Evolutionary conservation across 2,797 vertebrate genomes (phyloP).

Genomic region (Gymnoscopelus braueri): DNA sequence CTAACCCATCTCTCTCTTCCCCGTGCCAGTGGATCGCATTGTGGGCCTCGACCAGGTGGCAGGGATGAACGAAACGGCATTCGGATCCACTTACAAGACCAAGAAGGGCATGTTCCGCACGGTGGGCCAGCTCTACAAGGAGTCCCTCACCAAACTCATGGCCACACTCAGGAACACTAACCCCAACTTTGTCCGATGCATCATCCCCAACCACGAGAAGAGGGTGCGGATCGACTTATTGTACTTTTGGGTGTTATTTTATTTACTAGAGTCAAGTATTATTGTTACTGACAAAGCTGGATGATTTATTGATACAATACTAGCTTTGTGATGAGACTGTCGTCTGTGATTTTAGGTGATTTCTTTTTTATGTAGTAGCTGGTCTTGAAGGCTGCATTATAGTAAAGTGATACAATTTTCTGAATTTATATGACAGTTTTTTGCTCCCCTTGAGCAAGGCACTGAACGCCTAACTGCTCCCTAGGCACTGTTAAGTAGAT

Average conservation of each 20-base stretch:
- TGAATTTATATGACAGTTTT: no score
- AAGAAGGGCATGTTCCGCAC: constrained; percentile 99
- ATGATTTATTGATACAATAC: no score
- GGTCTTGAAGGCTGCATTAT: no score
- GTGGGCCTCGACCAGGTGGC: constrained; percentile 98
- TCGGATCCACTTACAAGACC: constrained; percentile 95
- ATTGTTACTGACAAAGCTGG: no score
- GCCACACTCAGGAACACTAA: constrained; percentile 97
- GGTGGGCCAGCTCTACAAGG: constrained; percentile 97
- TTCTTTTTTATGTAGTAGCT: no score
- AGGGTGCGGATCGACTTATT: constrained; percentile 76
- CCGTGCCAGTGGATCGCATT: constrained; percentile 91
- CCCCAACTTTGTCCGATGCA: constrained; percentile 98
- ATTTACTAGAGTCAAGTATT: no score
- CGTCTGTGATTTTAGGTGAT: no score
- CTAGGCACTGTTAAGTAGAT: no score
- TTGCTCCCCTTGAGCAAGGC: no score
- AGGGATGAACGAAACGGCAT: constrained; percentile 95
- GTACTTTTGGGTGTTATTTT: not conserved
- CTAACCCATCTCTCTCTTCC: constrained; percentile 32
- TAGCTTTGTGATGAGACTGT: no score
- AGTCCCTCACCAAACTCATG: constrained; percentile 96
- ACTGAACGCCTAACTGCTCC: no score
- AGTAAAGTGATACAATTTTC: no score
- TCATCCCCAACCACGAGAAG: constrained; percentile 98